Conservation (phyloP, 2,888 invertebrate genomes). For the Periphyllus acericola region DNA sequence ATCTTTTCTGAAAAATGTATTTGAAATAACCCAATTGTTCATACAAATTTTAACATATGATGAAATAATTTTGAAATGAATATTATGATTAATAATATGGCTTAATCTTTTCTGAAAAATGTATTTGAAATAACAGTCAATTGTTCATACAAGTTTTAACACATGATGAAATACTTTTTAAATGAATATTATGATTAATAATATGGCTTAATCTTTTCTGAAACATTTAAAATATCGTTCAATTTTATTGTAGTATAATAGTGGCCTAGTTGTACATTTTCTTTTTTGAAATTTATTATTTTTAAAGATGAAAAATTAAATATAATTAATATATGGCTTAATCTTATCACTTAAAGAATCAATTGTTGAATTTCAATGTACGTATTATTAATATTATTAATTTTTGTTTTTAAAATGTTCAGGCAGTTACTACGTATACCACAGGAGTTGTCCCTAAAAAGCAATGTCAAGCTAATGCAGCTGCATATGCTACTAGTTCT, state of each 20-base stretch:
- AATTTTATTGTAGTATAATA: background rate
- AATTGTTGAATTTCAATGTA: background rate
- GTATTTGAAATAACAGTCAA: too few species aligned
- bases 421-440: conserved; percentile 59
- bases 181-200: conserved; percentile 21
- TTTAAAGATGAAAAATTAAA: background rate
- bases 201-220: conserved; percentile 48
- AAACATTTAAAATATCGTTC: background rate
- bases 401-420: background rate
- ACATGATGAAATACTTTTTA: background rate
- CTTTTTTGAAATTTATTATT: background rate
- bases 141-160: too few species aligned
- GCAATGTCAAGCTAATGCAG: conserved; percentile 58
- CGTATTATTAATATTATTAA: background rate
- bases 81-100: too few species aligned
- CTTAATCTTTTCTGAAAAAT: too few species aligned
- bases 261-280: background rate
- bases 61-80: too few species aligned
- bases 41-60: too few species aligned
- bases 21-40: too few species aligned
- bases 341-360: conserved; percentile 7
- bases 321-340: conserved; percentile 37
- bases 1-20: too few species aligned
- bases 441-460: conserved; percentile 57
- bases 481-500: conserved; percentile 60